phyloP scores from a whole-genome alignment of 1,140 invertebrate species.

The Plectrocnemia conspersa region DNA sequence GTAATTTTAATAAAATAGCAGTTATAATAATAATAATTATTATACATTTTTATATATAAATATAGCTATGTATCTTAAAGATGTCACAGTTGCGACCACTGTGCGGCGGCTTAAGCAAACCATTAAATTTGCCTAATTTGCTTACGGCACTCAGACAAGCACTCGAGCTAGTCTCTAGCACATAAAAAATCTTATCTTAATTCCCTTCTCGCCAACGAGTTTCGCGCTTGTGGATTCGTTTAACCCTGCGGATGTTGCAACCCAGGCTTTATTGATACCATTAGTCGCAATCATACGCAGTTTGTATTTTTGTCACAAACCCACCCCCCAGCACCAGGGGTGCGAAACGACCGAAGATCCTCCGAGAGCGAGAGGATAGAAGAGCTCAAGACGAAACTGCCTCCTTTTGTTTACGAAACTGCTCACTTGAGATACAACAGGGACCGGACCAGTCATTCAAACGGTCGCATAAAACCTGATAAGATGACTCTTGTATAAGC shows the following conservation, averaged over 20 bases:
- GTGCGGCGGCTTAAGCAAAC: too few species aligned
- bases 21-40: too few species aligned
- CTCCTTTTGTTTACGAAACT: slow-evolving; percentile 15
- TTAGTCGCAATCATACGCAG: slow-evolving; percentile 33
- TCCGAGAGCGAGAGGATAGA: neutral
- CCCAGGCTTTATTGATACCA: slow-evolving; percentile 31
- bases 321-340: neutral
- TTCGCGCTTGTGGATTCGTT: neutral
- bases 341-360: neutral
- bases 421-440: slow-evolving; percentile 17
- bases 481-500: slow-evolving; percentile 12
- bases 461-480: slow-evolving; percentile 11
- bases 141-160: slow-evolving; percentile 13
- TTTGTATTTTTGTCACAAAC: slow-evolving; percentile 35
- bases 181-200: slow-evolving; percentile 21
- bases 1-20: too few species aligned
- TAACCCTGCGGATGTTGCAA: neutral
- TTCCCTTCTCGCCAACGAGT: neutral
- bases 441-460: slow-evolving; percentile 6
- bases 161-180: slow-evolving; percentile 11
- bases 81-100: too few species aligned
- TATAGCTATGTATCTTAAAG: too few species aligned
- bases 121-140: slow-evolving; percentile 27
- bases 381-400: slow-evolving; percentile 8
- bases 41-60: too few species aligned